Conservation (phyloP, 2,113 vertebrate species). For the Phalacrocorax aristotelis region DNA sequence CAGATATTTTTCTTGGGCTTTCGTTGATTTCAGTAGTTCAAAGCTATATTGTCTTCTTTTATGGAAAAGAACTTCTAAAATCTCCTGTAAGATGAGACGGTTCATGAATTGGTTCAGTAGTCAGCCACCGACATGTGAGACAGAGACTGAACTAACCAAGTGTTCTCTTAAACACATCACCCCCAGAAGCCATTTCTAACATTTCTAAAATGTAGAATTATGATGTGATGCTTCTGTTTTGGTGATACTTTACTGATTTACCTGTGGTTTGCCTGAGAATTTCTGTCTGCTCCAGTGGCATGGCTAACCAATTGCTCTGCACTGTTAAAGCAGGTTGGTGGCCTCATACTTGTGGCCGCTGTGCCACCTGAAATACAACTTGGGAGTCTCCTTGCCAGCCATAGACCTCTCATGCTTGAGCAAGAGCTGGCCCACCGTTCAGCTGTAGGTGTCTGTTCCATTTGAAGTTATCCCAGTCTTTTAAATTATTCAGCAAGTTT, state of each 20-base stretch:
- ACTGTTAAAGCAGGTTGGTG: background rate
- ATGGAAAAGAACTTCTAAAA: background rate
- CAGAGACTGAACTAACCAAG: background rate
- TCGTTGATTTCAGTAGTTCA: background rate
- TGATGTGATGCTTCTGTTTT: background rate
- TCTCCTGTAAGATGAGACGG: background rate
- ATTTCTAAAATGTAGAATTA: background rate
- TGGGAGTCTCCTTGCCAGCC: background rate
- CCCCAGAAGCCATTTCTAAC: background rate
- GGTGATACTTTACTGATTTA: background rate
- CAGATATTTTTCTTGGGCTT: background rate
- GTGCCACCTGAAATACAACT: background rate
- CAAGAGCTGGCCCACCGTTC: background rate
- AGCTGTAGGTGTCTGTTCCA: background rate
- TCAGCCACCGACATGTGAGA: background rate
- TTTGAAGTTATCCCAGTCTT: background rate
- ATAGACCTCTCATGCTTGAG: background rate
- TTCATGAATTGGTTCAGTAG: background rate
- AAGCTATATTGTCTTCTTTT: background rate
- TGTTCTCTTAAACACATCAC: background rate
- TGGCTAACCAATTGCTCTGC: background rate
- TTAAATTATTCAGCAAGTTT: background rate
- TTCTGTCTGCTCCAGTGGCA: background rate
- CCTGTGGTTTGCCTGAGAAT: background rate
- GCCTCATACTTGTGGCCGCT: background rate